Evolutionary conservation across 2,113 vertebrate genomes (phyloP), one percentile per base, ranked within the genome.

Genomic region (Ivindomyrus marchei): DNA sequence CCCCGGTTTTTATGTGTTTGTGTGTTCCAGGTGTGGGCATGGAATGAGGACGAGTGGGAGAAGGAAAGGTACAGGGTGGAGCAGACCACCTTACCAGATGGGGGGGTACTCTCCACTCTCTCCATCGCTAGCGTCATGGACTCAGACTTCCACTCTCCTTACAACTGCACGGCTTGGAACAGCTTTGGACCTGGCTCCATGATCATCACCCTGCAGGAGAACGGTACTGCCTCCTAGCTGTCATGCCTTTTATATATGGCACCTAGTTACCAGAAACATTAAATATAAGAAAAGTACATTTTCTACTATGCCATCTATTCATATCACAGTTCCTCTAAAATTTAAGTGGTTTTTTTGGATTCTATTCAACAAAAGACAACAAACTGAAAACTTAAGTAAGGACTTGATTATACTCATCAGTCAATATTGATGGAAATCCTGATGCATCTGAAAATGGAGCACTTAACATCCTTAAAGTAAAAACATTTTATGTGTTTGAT

Each of bases 161-260:
- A 99, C 95, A 99, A 99, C 97, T 99, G 98, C 95, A 98, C 98
- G 0, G 98, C 98, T 87, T 99, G 98, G 97, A 99, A 99, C 92
- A 93, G 95, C 52, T 99, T 99, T 0, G 98, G 98, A 24, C 96
- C 98, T 0, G 97, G 97, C 1, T 98, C 98, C 0, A 98, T 98
- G 95, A 98, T 99, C 94, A 99, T 99, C 95, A 94, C 95, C 0
- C 95, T 99, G 90, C 95, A 97, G 88, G 98, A 98, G 94, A 96
- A 86, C 15, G 97, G 98, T 98, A 92, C 0, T 90, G 46, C 31
- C 87, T 1, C n/a, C 27, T 27, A n/a, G 85, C 27, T 42, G 13
- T 19, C 27, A 6, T 8, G n/a, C 31, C 31, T 53, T 87, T 87
- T 19, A 10, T 17, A 27, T 56, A 31, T 11, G 17, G 31, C 31